These are phyloP conservation scores for Leucoraja ocellata DNA, from an alignment of 2,797 vertebrate species.

Conservation along the genomic window DNA sequence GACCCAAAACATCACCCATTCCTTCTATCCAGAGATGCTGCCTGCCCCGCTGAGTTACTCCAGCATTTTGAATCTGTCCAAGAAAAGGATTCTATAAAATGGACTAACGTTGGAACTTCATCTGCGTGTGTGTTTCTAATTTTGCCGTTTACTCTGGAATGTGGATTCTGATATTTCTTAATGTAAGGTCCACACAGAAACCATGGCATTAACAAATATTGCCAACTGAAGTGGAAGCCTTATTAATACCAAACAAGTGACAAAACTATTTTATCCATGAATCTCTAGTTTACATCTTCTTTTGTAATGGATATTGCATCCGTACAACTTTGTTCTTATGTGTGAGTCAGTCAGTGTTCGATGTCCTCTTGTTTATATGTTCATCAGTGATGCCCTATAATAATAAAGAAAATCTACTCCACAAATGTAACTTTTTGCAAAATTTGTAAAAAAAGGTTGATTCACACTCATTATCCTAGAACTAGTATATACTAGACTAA, in stretches of 20 bases:
- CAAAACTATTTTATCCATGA: neutral
- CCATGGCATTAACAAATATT: neutral
- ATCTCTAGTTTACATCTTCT: slow-evolving; percentile 13
- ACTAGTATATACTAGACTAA: neutral
- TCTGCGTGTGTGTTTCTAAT: neutral
- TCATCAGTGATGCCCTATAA: neutral
- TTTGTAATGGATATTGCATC: neutral
- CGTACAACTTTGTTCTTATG: neutral
- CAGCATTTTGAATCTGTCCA: too few species aligned
- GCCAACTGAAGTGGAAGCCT: neutral
- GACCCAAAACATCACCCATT: too few species aligned
- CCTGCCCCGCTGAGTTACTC: too few species aligned
- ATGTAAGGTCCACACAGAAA: too few species aligned
- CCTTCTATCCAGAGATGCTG: too few species aligned
- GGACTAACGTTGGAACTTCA: neutral
- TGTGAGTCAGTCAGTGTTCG: neutral
- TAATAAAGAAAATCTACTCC: neutral
- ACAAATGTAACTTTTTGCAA: neutral
- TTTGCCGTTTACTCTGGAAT: neutral
- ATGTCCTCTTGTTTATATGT: neutral
- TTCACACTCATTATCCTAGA: neutral
- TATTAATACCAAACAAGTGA: neutral
- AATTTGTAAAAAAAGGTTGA: neutral
- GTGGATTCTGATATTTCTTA: neutral
- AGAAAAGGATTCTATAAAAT: neutral